Evolutionary conservation across 2,113 vertebrate genomes (phyloP), one percentile per base, ranked within the genome.

Genomic region (Alethe diademata): DNA sequence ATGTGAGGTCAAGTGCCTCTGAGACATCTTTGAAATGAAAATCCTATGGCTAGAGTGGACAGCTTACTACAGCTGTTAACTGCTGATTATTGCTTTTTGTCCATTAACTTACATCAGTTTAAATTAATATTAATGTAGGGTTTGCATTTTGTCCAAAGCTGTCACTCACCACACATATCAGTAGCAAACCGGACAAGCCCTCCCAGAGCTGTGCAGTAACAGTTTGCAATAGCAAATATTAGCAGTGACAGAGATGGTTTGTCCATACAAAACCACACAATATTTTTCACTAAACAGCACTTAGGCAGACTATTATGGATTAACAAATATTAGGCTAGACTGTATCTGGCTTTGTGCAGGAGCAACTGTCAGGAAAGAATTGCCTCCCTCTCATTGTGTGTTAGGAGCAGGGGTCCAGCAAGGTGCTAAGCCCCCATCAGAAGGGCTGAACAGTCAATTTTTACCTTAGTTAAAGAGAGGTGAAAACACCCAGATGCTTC

Each of bases 71-170:
- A 72, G 71, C 36, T 91, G 69, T 71, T 90, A 90, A 58, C 50
- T 73, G 74, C 67, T n/a, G 51, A 25, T 74, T 62, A 65, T 43
- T 65, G 71, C 88, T 93, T 91, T 70, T 79, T 92, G 56, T 88
- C 38, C 67, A 66, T 74, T 82, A 95, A 80, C 47, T 67, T 51
- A 86, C 54, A 88, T 20, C 0, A 4, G 43, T 73, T 94, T 71
- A 93, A 81, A 91, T 73, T 65, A 86, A 70, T 89, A 87, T 65
- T 92, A 83, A 92, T 60, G 69, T 57, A 43, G 28, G 28, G 67
- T 71, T 58, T 96, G 93, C 85, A 86, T 93, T 86, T 48, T 71
- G 75, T 86, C 82, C 95, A 93, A 90, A 82, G 53, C 48, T 95
- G 67, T 88, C 88, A 90, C 14, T 90, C 90, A 88, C 51, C 15